Percentiles rank a stretch among this genome's conserved stretches.
phyloP scores from a whole-genome alignment of 2,113 vertebrate species.

The Gnathonemus echidnorhynchus region DNA sequence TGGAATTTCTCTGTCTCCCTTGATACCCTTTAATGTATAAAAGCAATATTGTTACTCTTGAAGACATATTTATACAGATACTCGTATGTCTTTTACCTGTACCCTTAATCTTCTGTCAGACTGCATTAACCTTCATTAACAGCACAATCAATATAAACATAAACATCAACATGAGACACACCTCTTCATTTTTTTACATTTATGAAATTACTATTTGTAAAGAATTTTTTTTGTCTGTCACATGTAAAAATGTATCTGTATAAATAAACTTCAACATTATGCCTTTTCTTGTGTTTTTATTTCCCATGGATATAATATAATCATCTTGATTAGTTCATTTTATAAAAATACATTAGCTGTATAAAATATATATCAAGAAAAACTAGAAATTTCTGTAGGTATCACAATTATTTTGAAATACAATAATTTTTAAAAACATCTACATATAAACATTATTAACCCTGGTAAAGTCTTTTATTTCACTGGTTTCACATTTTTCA shows the following conservation, averaged over 20 bases:
- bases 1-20: conserved; percentile 39
- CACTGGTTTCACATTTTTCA: neutral
- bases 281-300: conserved; percentile 54
- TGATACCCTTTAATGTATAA: conserved; percentile 52
- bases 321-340: neutral
- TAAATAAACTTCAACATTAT: conserved; percentile 88
- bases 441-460: neutral
- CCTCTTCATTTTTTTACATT: conserved; percentile 72
- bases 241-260: conserved; percentile 77
- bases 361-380: neutral
- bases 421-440: neutral
- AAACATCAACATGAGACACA: conserved; percentile 38
- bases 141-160: conserved; percentile 53
- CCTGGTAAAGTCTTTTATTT: neutral
- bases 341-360: neutral
- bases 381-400: neutral
- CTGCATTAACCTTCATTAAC: conserved; percentile 60
- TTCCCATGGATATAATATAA: neutral
- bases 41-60: conserved; percentile 61
- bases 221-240: conserved; percentile 72
- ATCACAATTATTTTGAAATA: neutral
- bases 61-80: conserved; percentile 72
- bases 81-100: conserved; percentile 68
- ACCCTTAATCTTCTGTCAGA: conserved; percentile 42
- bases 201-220: conserved; percentile 77